Percentiles rank a stretch among this genome's conserved stretches.
phyloP scores from a whole-genome alignment of 2,113 vertebrate species.

The Trichomycterus rosablanca region DNA sequence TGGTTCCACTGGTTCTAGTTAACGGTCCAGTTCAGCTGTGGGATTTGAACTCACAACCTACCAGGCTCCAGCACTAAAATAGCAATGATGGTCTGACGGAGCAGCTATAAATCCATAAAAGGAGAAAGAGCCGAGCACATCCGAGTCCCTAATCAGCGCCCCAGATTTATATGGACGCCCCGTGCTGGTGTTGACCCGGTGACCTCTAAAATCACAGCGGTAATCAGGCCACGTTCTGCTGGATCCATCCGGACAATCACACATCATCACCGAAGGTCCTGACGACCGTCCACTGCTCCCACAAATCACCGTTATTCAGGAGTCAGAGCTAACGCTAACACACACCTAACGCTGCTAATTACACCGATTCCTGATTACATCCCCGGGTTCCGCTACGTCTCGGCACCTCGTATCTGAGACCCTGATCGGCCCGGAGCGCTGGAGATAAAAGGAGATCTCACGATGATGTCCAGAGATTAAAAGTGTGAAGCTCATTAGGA shows the following conservation, averaged over 20 bases:
- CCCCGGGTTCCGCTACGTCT: background rate
- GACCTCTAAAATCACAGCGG: conserved; percentile 11
- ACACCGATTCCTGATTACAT: background rate
- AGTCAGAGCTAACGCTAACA: too few species aligned
- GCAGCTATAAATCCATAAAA: too few species aligned
- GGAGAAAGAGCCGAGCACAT: background rate
- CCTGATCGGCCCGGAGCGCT: background rate
- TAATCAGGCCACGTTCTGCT: conserved; percentile 5
- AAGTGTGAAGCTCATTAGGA: too few species aligned
- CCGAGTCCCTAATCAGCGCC: conserved; percentile 11
- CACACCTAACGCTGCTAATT: too few species aligned
- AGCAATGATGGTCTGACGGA: too few species aligned
- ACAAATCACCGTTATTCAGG: too few species aligned
- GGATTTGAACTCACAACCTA: too few species aligned
- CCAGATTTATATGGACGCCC: conserved; percentile 7
- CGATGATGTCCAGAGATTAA: background rate
- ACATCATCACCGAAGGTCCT: background rate
- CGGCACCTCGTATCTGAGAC: background rate
- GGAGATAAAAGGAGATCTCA: background rate
- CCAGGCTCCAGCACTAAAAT: too few species aligned
- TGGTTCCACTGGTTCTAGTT: too few species aligned
- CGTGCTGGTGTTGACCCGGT: conserved; percentile 1
- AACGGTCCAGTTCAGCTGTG: too few species aligned
- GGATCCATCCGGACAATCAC: background rate
- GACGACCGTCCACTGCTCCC: background rate